Percentiles rank a stretch among this genome's conserved stretches.
Conservation (phyloP, 92 coral and sea anemone species). For the Nematostella vectensis region DNA sequence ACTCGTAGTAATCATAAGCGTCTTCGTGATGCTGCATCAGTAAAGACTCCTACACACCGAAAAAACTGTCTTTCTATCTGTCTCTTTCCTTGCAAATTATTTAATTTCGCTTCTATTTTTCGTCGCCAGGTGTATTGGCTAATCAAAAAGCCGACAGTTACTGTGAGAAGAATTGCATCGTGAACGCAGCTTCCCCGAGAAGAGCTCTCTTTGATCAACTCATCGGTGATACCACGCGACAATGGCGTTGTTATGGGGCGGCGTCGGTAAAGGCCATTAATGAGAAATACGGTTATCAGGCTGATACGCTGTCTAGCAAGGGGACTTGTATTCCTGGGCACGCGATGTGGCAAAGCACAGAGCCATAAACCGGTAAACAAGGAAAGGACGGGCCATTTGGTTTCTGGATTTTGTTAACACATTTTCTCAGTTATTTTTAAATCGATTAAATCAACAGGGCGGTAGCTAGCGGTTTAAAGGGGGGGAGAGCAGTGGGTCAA, state of each 20-base stretch:
- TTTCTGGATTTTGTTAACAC: no score
- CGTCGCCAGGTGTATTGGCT: no score
- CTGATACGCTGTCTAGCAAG: background rate
- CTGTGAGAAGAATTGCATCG: background rate
- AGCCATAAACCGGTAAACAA: background rate
- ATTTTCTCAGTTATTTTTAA: no score
- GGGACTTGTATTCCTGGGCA: background rate
- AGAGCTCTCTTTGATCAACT: background rate
- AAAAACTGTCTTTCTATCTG: no score
- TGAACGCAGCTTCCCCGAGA: background rate
- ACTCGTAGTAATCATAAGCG: no score
- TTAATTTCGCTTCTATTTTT: no score
- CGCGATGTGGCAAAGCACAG: background rate
- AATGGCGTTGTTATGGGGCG: background rate
- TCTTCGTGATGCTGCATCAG: no score
- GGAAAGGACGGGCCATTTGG: background rate
- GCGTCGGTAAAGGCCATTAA: background rate
- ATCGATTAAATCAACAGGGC: no score
- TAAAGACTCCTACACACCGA: no score
- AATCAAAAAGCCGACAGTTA: conserved; percentile 1
- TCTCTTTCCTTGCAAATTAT: no score
- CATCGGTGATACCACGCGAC: background rate
- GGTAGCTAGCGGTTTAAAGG: no score
- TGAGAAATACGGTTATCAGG: background rate
- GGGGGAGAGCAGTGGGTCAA: no score